Base-by-base conservation (phyloP, 2,888 invertebrate species). In the Brachyptera risi region DNA sequence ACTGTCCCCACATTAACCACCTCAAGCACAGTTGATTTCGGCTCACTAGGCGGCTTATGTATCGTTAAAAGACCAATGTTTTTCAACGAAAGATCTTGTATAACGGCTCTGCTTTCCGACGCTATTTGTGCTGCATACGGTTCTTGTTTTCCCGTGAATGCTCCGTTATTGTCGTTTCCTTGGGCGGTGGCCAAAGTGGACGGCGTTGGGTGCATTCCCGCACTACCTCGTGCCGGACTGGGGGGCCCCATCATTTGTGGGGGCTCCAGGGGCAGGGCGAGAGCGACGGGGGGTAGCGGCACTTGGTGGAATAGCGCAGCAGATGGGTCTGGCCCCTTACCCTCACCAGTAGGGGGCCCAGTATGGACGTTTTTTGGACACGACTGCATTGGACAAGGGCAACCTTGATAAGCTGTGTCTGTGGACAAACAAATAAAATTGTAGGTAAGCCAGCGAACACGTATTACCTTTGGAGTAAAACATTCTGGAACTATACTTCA, bases 331-430 rank as follows among this genome's bases (percentile, higher is more conserved):
- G 75, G 75, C 76, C 79, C 79, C 84, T 90, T 91, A 88, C 88
- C 86, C 87, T 90, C 90, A 90, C 92, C 92, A 92, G 90, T 91
- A 92, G 90, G 92, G 90, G 92, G 92, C 86, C 92, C 92, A 92
- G 92, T 91, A 91, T 86, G 90, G 87, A 88, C 92, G 92, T 93
- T 93, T 93, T 92, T 92, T 92, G 92, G 90, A 92, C 91, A 92
- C 85, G 91, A 86, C 82, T 90, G 90, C 83, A 91, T 85, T 80
- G 92, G 90, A 83, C 92, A 92, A 72, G 92, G 90, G 79, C 92
- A 92, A 78, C 83, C 81, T 72, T 82, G 83, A 75, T 85, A 80
- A 75, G 85, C 79, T 73, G 75, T 75, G 74, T 78, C 78, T 80
- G 71, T 56, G 70, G 70, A 56, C 51, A 59, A 59, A 63, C 15